Evolutionary conservation across 2,888 invertebrate species (phyloP), one percentile per base, ranked within the genome.

Genomic region (Eledona agricola): DNA sequence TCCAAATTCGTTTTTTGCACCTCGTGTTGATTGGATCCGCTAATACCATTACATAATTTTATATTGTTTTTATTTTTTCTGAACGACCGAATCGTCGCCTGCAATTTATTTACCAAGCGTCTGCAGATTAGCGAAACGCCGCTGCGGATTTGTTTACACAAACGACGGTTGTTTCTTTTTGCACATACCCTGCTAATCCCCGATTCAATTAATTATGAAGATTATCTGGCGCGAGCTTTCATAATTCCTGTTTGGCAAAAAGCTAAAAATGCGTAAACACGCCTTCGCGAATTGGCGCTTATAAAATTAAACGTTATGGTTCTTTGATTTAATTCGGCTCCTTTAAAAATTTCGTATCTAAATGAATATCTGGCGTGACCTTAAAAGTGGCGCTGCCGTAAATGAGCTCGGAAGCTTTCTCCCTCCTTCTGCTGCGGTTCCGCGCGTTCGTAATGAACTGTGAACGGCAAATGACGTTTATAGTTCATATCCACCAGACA

Each of bases 361-460:
- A 66, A 66, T 63, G 66, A 66, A 62, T 56, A 67, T 65, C 63
- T 66, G 58, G 61, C 63, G 63, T 65, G 65, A 66, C 64, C 64
- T 62, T 62, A 65, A 65, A 60, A 59, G 61, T 61, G 60, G 57
- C 59, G 60, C 54, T 47, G 45, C 22, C 49, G 51, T 57, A 64
- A 64, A 64, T 60, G 62, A 62, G 60, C 52, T 57, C 57, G 31
- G 43, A 25, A 42, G 46, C 40, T 20, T 34, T 46, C 59, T 58
- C 54, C 56, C 58, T 55, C 56, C 15, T 43, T 17, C 40, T 22
- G 34, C 34, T 62, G 59, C 56, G 62, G 62, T 57, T 56, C 49
- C 47, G 51, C 51, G 52, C 38, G 51, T 40, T 54, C 60, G 55
- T 69, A 70, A 70, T 69, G 69, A 67, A 65, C 68, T 66, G 67